Evolutionary conservation across 1,140 invertebrate genomes (phyloP), one percentile per base, ranked within the genome.

Genomic region (Drosophila punjabiensis): DNA sequence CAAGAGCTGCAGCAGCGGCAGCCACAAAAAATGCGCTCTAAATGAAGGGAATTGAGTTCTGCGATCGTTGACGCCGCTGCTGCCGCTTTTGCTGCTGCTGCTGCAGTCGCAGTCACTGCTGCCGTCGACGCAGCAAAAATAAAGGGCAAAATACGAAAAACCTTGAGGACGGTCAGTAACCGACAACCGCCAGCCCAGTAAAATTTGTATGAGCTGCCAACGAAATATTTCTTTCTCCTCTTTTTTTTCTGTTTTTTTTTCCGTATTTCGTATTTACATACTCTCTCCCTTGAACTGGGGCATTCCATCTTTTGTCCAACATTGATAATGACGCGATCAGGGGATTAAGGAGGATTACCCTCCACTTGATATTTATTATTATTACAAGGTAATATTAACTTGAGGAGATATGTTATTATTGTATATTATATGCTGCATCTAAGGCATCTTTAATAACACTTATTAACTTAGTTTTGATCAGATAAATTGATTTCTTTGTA

Each of bases 151-250:
- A 90, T 90, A 91, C 87, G 87, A 92, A 92, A 92, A 92, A 92
- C 91, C 91, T 92, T 92, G 91, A 92, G 91, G 91, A 92, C 91
- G 91, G 91, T 92, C 91, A 92, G 91, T 92, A 91, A 92, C 83
- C 83, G 80, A 92, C 91, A 92, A 92, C 86, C 85, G 85, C 82
- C 91, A 91, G 86, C 79, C 82, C 82, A 90, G 86, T 90, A 90
- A 87, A 90, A 89, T 89, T 90, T 90, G 86, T 90, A 90, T 90
- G 86, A 90, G 79, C 82, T 82, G 79, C 76, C 79, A 89, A 80
- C 76, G 79, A 92, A 86, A 82, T 64, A 84, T 91, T 73, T 74
- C 70, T 52, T 74, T 74, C 68, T 52, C 75, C 65, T 81, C 81
- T 64, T 52, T 63, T 69, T 41, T 35, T 10, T 30, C 4, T 4